phyloP scores from a whole-genome alignment of 2,797 vertebrate genomes.

The Bradypodion pumilum region DNA sequence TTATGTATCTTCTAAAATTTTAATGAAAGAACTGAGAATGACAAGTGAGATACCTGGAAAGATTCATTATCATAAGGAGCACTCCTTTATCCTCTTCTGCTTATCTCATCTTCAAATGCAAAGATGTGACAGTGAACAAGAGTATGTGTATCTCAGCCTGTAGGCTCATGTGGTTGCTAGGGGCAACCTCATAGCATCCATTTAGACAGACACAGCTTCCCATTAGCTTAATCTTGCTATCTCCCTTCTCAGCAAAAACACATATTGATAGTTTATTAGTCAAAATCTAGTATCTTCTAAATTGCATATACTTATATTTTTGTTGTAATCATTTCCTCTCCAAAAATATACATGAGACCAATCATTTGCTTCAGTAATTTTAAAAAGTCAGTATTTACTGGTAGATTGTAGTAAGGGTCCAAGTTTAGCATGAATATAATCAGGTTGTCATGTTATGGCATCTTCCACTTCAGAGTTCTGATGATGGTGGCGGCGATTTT shows the following conservation, averaged over 20 bases:
- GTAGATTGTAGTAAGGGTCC: neutral
- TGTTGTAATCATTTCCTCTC: neutral
- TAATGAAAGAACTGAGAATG: slow-evolving; percentile 3
- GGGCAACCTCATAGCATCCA: slow-evolving; percentile 11
- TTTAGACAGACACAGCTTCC: neutral
- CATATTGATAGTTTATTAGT: neutral
- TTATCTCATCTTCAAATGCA: slow-evolving; percentile 10
- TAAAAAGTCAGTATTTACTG: neutral
- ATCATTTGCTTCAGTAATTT: neutral
- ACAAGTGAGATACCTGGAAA: neutral
- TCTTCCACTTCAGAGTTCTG: neutral
- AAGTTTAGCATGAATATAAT: neutral
- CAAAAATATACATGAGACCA: neutral
- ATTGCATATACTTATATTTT: neutral
- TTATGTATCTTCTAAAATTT: slow-evolving; percentile 1
- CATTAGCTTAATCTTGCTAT: neutral
- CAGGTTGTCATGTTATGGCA: neutral
- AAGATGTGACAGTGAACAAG: neutral
- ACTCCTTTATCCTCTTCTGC: neutral
- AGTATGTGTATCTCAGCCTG: neutral
- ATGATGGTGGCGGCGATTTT: no score
- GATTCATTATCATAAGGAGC: neutral
- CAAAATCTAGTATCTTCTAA: neutral
- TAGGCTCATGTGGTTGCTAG: slow-evolving; percentile 8
- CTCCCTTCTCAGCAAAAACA: neutral